Percentiles rank a stretch among this genome's conserved stretches.
Conservation (phyloP, 2,888 invertebrate species). For the Dermolepida albohirtum region DNA sequence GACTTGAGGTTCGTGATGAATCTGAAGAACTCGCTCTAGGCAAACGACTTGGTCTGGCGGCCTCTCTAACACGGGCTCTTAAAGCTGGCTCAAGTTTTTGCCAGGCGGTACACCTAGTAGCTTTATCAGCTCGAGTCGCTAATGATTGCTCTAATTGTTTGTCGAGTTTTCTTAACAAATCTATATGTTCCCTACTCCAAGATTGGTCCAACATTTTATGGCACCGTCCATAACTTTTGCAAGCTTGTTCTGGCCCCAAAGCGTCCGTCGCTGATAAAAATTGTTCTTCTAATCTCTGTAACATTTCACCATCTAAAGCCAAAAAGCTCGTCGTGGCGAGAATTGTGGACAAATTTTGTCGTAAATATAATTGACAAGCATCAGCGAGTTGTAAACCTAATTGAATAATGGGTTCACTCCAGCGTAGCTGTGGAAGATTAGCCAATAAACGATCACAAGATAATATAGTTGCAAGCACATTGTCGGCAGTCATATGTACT, state of each 20-base stretch:
- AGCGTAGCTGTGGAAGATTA: constrained; percentile 80
- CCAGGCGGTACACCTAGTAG: constrained; percentile 75
- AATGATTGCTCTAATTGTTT: constrained; percentile 78
- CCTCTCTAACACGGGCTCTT: constrained; percentile 72
- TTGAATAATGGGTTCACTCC: constrained; percentile 84
- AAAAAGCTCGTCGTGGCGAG: constrained; percentile 72
- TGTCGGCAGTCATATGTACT: constrained; percentile 82
- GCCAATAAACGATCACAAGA: constrained; percentile 86
- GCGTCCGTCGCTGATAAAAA: constrained; percentile 82
- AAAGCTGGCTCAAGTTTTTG: constrained; percentile 70
- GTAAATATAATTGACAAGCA: constrained; percentile 82
- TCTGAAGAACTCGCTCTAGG: constrained; percentile 66
- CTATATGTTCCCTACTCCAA: constrained; percentile 59
- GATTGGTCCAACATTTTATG: constrained; percentile 60
- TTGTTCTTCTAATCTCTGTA: constrained; percentile 82
- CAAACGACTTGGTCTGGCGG: constrained; percentile 56
- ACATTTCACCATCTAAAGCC: constrained; percentile 77
- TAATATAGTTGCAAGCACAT: constrained; percentile 84
- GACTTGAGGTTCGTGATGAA: constrained; percentile 78
- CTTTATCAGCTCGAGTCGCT: constrained; percentile 75
- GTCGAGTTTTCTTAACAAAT: constrained; percentile 72
- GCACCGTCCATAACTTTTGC: constrained; percentile 77
- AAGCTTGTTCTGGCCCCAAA: constrained; percentile 84
- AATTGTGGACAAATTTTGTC: constrained; percentile 82
- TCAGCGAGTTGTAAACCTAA: constrained; percentile 85